Evolutionary conservation across 2,888 invertebrate species (phyloP).

Genomic region (Sesia bembeciformis): DNA sequence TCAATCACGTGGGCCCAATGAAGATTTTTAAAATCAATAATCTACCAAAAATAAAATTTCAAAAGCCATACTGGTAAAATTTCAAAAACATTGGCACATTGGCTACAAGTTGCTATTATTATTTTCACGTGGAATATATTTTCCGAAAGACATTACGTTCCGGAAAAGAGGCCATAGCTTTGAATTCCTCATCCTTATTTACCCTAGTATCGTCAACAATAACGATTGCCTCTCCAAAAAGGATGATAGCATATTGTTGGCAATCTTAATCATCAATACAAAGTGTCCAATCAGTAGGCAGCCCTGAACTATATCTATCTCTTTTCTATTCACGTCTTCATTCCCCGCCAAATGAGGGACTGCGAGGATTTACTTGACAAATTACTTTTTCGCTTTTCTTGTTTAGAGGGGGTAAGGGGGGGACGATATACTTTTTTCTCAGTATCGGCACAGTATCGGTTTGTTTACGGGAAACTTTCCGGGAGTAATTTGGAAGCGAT

Average conservation of each 20-base stretch:
- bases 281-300: slow-evolving; percentile 26
- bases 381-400: slow-evolving; percentile 64
- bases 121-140: too few species aligned
- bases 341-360: slow-evolving; percentile 37
- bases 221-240: too few species aligned
- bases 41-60: too few species aligned
- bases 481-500: slow-evolving; percentile 59
- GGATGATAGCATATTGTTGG: slow-evolving; percentile 1
- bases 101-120: too few species aligned
- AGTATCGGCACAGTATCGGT: slow-evolving; percentile 42
- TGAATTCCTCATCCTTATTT: too few species aligned
- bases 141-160: too few species aligned
- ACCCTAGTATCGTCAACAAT: too few species aligned
- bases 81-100: too few species aligned
- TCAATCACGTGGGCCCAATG: too few species aligned
- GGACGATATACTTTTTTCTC: slow-evolving; percentile 13
- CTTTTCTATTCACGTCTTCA: slow-evolving; percentile 24
- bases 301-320: slow-evolving; percentile 12
- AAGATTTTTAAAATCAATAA: too few species aligned
- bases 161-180: too few species aligned
- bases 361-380: slow-evolving; percentile 65
- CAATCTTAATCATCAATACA: slow-evolving; percentile 31
- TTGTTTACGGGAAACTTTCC: slow-evolving; percentile 54
- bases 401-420: slow-evolving; percentile 27
- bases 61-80: too few species aligned